A percentile compares a stretch with the other conserved stretches of the same genome.
These are phyloP conservation scores for Sebastes diploproa DNA, from an alignment of 2,797 vertebrate species.

Conservation along the genomic window DNA sequence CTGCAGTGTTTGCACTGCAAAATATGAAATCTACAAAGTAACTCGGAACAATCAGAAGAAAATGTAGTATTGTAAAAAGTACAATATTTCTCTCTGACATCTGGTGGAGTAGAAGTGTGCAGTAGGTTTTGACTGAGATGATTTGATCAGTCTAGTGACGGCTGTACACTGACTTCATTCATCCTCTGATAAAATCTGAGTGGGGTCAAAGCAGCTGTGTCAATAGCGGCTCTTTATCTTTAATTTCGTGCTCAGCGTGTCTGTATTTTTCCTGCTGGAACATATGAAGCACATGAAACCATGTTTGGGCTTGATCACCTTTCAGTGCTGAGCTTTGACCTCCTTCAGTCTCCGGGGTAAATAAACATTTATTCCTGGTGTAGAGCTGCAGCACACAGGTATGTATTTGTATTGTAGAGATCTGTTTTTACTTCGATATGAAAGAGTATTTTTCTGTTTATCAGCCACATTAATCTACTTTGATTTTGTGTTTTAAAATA, in stretches of 20 bases:
- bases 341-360: not conserved
- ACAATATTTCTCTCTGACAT: not conserved
- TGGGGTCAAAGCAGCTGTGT: constrained; percentile 60
- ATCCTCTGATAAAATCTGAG: constrained; percentile 11
- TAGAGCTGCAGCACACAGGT: not conserved
- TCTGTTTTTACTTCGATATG: not conserved
- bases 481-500: not conserved
- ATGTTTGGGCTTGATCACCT: constrained; percentile 25
- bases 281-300: constrained; percentile 26
- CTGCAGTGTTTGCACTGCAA: not conserved
- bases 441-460: not conserved
- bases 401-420: not conserved
- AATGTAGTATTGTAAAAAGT: too few species aligned
- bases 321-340: constrained; percentile 21
- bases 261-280: constrained; percentile 44
- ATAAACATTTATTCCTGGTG: not conserved
- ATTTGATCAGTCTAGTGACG: constrained; percentile 9
- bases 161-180: not conserved
- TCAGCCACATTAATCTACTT: not conserved
- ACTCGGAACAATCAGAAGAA: too few species aligned
- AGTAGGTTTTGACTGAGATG: not conserved
- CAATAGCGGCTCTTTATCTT: constrained; percentile 52
- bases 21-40: not conserved
- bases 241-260: constrained; percentile 33
- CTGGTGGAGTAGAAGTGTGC: not conserved